These are phyloP conservation scores for Microtus pennsylvanicus DNA, from an alignment of 2,113 vertebrate genomes.

Conservation along the genomic window DNA sequence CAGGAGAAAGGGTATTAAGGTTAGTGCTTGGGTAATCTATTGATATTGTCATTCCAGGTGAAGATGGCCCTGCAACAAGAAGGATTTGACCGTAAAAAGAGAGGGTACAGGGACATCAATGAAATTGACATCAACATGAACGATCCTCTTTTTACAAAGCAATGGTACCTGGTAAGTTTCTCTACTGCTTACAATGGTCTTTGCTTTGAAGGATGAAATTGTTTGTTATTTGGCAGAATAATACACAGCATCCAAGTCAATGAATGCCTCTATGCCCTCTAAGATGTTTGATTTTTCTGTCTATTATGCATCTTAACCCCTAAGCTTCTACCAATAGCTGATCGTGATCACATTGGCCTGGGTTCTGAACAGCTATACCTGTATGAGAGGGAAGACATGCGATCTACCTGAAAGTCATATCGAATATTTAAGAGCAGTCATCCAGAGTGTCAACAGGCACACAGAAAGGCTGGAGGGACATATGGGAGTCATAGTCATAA, in stretches of 20 bases:
- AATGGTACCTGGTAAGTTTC: constrained; percentile 97
- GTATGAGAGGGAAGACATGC: background rate
- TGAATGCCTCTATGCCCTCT: background rate
- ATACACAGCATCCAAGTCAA: background rate
- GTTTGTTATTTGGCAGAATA: background rate
- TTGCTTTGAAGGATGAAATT: constrained; percentile 12
- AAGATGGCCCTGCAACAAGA: constrained; percentile 94
- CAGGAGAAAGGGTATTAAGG: background rate
- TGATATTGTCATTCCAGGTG: constrained; percentile 89
- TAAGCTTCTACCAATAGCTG: background rate
- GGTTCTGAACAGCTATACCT: background rate
- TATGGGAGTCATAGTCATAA: background rate
- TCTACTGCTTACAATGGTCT: constrained; percentile 43
- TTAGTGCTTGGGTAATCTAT: constrained; percentile 20
- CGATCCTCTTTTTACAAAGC: constrained; percentile 97
- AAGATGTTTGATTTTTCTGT: background rate
- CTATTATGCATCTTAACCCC: background rate
- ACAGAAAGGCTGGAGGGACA: background rate
- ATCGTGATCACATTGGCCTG: background rate
- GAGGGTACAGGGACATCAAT: constrained; percentile 96
- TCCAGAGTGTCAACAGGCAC: background rate
- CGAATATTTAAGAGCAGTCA: background rate
- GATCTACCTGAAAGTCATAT: constrained; percentile 19
- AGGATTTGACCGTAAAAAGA: constrained; percentile 94
- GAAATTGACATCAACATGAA: constrained; percentile 96